A percentile compares a stretch with the other conserved stretches of the same genome.
Conservation (phyloP, 2,113 vertebrate genomes). For the Diglossa brunneiventris region DNA sequence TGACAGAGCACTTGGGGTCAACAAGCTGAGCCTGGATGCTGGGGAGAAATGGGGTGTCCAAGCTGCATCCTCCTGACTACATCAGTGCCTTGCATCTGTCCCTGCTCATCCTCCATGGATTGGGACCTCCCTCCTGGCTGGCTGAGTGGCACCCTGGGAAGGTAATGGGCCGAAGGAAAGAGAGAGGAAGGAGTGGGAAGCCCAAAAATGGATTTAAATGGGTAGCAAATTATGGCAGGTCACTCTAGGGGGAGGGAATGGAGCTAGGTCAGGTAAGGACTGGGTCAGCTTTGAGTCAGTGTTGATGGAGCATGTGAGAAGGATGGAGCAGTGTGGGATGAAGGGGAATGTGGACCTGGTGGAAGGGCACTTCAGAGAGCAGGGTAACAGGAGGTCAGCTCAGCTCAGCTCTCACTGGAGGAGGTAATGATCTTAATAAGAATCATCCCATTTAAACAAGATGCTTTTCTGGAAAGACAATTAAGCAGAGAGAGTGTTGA, state of each 20-base stretch:
- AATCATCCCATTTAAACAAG: conserved; percentile 64
- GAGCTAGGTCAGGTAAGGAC: not conserved
- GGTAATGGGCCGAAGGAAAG: not conserved
- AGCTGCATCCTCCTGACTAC: not conserved
- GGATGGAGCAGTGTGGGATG: not conserved
- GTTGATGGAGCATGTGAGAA: not conserved
- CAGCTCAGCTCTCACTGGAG: conserved; percentile 57
- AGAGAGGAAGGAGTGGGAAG: not conserved
- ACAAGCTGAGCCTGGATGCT: not conserved
- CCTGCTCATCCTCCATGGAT: not conserved
- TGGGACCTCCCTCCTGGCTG: not conserved
- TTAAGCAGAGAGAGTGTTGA: conserved; percentile 18
- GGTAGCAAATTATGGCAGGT: not conserved
- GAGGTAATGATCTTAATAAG: conserved; percentile 70
- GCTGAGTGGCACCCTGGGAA: not conserved
- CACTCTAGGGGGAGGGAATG: not conserved
- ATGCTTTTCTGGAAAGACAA: conserved; percentile 44
- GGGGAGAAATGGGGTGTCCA: not conserved
- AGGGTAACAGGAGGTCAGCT: conserved; percentile 44
- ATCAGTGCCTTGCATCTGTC: not conserved
- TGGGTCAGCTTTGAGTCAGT: not conserved
- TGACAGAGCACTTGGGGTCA: not conserved
- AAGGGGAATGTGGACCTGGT: not conserved
- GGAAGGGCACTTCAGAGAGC: conserved; percentile 40
- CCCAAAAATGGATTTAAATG: not conserved